These are phyloP conservation scores for Brachynemurus nebulosus DNA, from an alignment of 2,888 invertebrate genomes.

Conservation along the genomic window DNA sequence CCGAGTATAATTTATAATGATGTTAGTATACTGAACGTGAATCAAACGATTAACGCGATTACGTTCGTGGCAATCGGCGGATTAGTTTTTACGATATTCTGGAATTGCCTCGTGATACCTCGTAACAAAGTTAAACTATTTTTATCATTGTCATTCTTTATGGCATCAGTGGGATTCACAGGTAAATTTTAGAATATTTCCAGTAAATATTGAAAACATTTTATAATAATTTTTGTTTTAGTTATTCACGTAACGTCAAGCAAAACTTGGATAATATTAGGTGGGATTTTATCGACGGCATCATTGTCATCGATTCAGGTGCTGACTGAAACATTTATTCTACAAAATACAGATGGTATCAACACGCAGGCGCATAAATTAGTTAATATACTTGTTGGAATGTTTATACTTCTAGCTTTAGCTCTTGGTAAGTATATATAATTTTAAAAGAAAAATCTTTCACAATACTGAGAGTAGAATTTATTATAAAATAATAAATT, in stretches of 20 bases:
- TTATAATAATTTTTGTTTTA: neutral
- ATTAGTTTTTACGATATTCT: conserved; percentile 3
- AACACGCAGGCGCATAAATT: conserved; percentile 19
- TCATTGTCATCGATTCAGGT: conserved; percentile 2
- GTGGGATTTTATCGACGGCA: conserved; percentile 1
- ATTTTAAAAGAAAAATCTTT: too few relatives aligned
- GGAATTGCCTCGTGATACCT: conserved; percentile 1
- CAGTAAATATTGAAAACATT: neutral
- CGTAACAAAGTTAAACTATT: neutral
- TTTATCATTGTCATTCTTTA: neutral
- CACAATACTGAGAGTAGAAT: too few relatives aligned
- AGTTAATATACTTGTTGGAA: conserved; percentile 24
- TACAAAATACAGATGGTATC: neutral
- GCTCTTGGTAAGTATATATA: conserved; percentile 23
- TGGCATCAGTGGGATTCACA: neutral
- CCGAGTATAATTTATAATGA: conserved; percentile 35
- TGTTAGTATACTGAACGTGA: conserved; percentile 21
- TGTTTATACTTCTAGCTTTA: conserved; percentile 25
- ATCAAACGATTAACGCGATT: conserved; percentile 15
- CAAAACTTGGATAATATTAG: neutral
- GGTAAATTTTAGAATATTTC: neutral
- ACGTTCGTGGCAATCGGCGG: conserved; percentile 4
- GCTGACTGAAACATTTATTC: neutral
- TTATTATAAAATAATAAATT: neutral
- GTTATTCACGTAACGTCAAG: too few relatives aligned